Conservation (phyloP, 2,888 invertebrate species). For the Drosophila atroscutellata region DNA sequence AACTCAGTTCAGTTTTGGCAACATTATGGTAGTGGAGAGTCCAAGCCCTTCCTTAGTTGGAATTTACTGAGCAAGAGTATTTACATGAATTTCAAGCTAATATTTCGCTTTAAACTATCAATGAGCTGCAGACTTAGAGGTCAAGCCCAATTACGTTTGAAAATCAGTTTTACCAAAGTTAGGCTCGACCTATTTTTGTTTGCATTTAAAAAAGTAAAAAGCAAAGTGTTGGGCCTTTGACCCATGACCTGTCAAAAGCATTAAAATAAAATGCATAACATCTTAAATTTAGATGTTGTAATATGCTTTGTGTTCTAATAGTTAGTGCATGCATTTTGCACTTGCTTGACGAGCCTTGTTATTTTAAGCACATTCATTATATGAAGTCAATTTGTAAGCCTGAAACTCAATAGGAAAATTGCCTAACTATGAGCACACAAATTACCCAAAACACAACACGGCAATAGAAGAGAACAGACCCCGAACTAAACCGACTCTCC, state of each 20-base stretch:
- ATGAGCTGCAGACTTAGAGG: neutral
- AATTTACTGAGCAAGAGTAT: neutral
- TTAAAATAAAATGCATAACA: no score
- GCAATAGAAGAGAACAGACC: conserved; percentile 17
- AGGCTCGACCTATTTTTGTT: neutral
- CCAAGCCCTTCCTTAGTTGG: neutral
- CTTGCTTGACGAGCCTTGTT: conserved; percentile 22
- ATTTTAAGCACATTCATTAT: conserved; percentile 21
- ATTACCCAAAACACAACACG: conserved; percentile 27
- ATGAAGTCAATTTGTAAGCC: conserved; percentile 30
- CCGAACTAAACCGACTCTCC: neutral
- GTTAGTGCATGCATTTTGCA: neutral
- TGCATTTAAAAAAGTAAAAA: no score
- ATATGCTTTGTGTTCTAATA: neutral
- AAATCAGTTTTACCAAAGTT: neutral
- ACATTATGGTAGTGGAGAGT: neutral
- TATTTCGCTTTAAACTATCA: neutral
- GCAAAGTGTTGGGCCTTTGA: no score
- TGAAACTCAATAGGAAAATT: conserved; percentile 34
- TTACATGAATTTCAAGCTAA: neutral
- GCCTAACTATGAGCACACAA: conserved; percentile 19
- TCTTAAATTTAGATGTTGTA: neutral
- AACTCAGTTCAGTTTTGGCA: neutral
- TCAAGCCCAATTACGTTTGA: no score
- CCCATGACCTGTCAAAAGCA: no score